phyloP scores from a whole-genome alignment of 2,113 vertebrate species.

The Labeo rohita region DNA sequence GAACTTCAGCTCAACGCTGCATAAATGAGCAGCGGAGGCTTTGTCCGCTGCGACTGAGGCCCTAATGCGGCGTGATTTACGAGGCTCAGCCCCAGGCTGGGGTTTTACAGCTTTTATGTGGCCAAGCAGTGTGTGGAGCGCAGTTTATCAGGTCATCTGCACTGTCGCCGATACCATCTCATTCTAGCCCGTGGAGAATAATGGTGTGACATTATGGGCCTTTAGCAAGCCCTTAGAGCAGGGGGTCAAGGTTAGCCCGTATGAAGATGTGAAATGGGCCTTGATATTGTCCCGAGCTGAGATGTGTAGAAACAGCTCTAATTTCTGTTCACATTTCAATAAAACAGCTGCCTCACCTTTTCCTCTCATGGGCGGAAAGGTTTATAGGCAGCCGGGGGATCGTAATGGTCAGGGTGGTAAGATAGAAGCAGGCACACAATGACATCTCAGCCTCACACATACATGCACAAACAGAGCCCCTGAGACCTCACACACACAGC shows the following conservation, averaged over 20 bases:
- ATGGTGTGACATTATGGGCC: conserved; percentile 57
- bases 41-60: conserved; percentile 46
- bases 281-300: conserved; percentile 53
- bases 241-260: conserved; percentile 58
- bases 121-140: conserved; percentile 36
- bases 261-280: conserved; percentile 57
- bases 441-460: conserved; percentile 22
- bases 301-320: conserved; percentile 53
- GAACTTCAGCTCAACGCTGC: background rate
- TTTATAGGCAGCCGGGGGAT: conserved; percentile 48
- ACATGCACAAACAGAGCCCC: background rate
- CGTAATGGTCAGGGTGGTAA: conserved; percentile 40
- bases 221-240: conserved; percentile 54
- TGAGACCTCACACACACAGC: conserved; percentile 13
- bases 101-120: conserved; percentile 51
- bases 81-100: conserved; percentile 33
- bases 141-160: conserved; percentile 58
- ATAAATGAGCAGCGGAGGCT: conserved; percentile 31
- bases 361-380: conserved; percentile 40
- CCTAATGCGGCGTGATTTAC: conserved; percentile 55
- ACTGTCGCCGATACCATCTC: conserved; percentile 38
- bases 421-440: conserved; percentile 40
- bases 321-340: conserved; percentile 55
- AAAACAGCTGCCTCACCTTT: conserved; percentile 47
- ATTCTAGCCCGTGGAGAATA: conserved; percentile 50